Base-by-base conservation (phyloP, 2,888 invertebrate genomes). In the Neocrepidodera transversa region DNA sequence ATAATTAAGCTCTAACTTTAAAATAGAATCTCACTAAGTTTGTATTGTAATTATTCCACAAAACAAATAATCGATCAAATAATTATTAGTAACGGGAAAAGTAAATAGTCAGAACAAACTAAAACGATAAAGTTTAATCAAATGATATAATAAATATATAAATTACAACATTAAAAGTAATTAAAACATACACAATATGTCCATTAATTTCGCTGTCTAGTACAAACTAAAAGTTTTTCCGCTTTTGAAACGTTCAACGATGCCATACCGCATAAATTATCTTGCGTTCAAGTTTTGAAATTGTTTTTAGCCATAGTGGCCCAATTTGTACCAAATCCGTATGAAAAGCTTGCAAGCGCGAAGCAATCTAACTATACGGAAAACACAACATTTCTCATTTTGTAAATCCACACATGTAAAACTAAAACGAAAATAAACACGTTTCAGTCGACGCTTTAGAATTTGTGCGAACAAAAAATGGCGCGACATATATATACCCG, bases 401-500 rank as follows among this genome's bases (percentile, higher is more conserved):
- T 16, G 10, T 10, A 38, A 38, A 38, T 38, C 36, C 36, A 14
- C 36, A 38, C 36, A 38, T 38, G 36, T 38, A 16, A 38, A 38
- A 38, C 36, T 38, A 38, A 38, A 38, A 38, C 36, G 36, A 38
- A 14, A 38, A 38, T 38, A 38, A 38, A 38, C 36, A 38, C 36
- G 36, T 38, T 38, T 11, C 14, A 6, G 36, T 38, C 36, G 36
- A 1, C 16, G 14, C 14, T 38, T 38, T 10, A 10, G 7, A 28
- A 28, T 10, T 28, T 6, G 28, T 8, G 28, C 28, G 28, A 28
- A 28, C 10, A 28, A 28, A 28, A 28, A 28, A 10, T 28, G 10
- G 2, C 10, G 8, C 10, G 7, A 3, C 5, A 28, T 28, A 10
- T 6, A 28, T 10, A 28, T 10, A 23, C 3, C 2, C 28, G 5